Base-by-base conservation (phyloP, 2,888 invertebrate species). In the Dorcus hopei region DNA sequence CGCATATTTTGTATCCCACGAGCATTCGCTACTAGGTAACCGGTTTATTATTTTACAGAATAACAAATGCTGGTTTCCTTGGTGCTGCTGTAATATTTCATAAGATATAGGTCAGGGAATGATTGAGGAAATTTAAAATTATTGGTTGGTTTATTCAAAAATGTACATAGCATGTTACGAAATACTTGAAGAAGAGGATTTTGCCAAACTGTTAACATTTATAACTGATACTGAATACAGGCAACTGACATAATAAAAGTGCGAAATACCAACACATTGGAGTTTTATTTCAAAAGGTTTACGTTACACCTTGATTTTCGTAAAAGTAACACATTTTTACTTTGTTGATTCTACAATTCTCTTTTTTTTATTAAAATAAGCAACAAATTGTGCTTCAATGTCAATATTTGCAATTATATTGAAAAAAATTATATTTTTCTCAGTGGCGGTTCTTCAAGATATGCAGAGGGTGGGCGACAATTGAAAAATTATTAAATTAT, bases 151-250 rank as follows among this genome's bases (percentile, higher is more conserved):
- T 62, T 58, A 58, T 61, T 52, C 54, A 59, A 49, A 50, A 54
- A 59, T 58, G 54, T 54, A 62, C 57, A 57, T 56, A 56, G 52
- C 54, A 59, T 59, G 58, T 58, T 57, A 51, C 48, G 47, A 59
- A 54, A 57, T 60, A 57, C 56, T 14, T 59, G 57, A 58, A 63
- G 57, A 58, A 63, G 54, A 59, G 38, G 47, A 50, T 57, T 62
- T 58, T 64, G 64, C 64, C 64, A 64, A 64, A 64, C 57, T 61
- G 62, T 61, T 61, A 62, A 64, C 60, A 58, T 62, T 64, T 64
- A 58, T 61, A 62, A 64, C 57, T 52, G 53, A 58, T 55, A 61
- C 56, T 50, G 54, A 55, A 64, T 60, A 54, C 64, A 64, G 63
- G 63, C 62, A 64, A 64, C 59, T 64, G 64, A 64, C 61, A 59